Conservation (phyloP, 1,140 invertebrate species). For the Acromyrmex heyeri region DNA sequence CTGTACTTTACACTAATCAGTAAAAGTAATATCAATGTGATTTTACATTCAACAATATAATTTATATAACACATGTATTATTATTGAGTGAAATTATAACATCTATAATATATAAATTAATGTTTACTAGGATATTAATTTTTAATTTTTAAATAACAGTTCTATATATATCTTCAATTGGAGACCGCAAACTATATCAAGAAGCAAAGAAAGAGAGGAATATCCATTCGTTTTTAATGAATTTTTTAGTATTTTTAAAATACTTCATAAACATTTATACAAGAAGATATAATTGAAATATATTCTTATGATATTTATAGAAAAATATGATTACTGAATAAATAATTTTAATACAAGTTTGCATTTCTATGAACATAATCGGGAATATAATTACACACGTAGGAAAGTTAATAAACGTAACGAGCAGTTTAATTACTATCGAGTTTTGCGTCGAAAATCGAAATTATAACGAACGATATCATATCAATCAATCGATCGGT, state of each 20-base stretch:
- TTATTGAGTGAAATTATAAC: too few species aligned
- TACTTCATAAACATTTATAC: background rate
- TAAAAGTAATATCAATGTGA: too few species aligned
- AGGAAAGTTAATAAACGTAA: background rate
- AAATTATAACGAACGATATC: background rate
- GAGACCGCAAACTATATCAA: background rate
- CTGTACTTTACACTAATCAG: too few species aligned
- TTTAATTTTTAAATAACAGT: too few species aligned
- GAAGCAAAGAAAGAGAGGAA: background rate
- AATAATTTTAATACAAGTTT: background rate
- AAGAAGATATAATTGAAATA: background rate
- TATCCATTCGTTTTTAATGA: background rate
- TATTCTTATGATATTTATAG: background rate
- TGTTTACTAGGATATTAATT: too few species aligned
- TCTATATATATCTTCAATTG: too few species aligned
- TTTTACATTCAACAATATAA: too few species aligned
- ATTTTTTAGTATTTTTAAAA: background rate
- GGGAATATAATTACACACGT: too few species aligned
- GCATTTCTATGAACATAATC: background rate
- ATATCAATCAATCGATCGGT: background rate
- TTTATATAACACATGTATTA: too few species aligned
- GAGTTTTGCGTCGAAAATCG: background rate
- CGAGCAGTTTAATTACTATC: slow-evolving; percentile 5
- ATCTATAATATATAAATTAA: too few species aligned
- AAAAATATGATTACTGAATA: background rate